Evolutionary conservation across 2,113 vertebrate genomes (phyloP), one percentile per base, ranked within the genome.

Genomic region (Patagioenas fasciata): DNA sequence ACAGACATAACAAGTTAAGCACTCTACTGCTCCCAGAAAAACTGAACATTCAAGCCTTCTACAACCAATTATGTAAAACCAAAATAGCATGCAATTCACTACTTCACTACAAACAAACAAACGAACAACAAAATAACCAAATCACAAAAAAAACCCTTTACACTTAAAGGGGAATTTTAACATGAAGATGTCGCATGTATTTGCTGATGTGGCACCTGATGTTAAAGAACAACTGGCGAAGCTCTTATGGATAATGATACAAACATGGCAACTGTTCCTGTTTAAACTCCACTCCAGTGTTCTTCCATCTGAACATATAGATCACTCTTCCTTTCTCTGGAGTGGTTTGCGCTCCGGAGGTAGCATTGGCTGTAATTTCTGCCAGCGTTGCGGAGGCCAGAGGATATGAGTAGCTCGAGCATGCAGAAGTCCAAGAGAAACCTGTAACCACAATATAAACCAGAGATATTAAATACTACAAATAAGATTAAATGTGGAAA

Each of bases 331-430:
- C 42, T 96, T 91, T 13, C 21, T 96, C 14, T 77, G 96, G 17
- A 98, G 65, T 0, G 95, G 98, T 38, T 74, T 94, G 48, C 97
- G 97, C 71, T 98, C 98, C 0, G 97, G 96, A 78, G 97, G 98
- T 4, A 98, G 93, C 62, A 94, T 10, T 3, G 98, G 90, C n/a
- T 98, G 72, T n/a, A 98, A n/a, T 72, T 95, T 98, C 91, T 97
- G 98, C 98, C 98, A 98, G 84, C 98, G 97, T 1, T 89, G 91
- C 1, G 98, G 98, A 57, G 98, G 98, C 98, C 98, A 98, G n/a
- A 98, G 96, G 51, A 98, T 98, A 66, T 98, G 98, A 47, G 98
- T 98, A 15, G 98, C 98, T 36, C 97, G 97, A 61, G 97, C 98
- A 88, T 98, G 98, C 1, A 98, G 93, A 64, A 98, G 98, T 79